These are phyloP conservation scores for Toxotes chatareus DNA, from an alignment of 2,113 vertebrate species.

Conservation along the genomic window DNA sequence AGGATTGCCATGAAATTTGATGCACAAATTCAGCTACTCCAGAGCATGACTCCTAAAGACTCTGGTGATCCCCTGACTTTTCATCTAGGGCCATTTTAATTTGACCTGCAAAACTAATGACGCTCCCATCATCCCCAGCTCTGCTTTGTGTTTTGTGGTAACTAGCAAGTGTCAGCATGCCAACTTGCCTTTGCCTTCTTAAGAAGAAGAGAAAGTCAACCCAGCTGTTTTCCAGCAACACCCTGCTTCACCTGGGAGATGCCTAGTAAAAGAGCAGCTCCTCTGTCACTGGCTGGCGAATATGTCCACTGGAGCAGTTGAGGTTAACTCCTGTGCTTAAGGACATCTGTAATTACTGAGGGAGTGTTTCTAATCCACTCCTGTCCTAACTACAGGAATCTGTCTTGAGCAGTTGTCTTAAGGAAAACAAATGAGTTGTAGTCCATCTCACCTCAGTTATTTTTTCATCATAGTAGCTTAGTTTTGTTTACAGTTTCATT, in stretches of 20 bases:
- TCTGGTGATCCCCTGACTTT: too few species aligned
- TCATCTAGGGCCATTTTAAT: too few species aligned
- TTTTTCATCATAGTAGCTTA: not conserved
- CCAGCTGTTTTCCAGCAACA: constrained; percentile 6
- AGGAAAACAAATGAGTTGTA: not conserved
- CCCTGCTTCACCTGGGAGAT: constrained; percentile 24
- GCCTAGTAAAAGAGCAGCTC: not conserved
- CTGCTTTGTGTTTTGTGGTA: not conserved
- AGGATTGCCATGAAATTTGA: not conserved
- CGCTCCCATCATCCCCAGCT: not conserved
- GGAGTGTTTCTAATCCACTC: constrained; percentile 47
- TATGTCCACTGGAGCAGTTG: constrained; percentile 5
- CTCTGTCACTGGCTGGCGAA: constrained; percentile 26
- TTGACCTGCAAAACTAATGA: not conserved
- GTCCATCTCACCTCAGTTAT: not conserved
- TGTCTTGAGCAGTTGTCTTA: not conserved
- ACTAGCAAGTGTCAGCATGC: not conserved
- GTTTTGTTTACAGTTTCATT: not conserved
- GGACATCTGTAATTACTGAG: constrained; percentile 51
- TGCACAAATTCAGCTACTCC: not conserved
- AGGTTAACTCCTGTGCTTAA: constrained; percentile 39
- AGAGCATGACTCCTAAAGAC: not conserved
- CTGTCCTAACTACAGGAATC: constrained; percentile 12
- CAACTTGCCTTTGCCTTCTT: not conserved
- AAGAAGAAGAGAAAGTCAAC: not conserved